Base-by-base conservation (phyloP, 2,797 vertebrate genomes). In the Catharus ustulatus region DNA sequence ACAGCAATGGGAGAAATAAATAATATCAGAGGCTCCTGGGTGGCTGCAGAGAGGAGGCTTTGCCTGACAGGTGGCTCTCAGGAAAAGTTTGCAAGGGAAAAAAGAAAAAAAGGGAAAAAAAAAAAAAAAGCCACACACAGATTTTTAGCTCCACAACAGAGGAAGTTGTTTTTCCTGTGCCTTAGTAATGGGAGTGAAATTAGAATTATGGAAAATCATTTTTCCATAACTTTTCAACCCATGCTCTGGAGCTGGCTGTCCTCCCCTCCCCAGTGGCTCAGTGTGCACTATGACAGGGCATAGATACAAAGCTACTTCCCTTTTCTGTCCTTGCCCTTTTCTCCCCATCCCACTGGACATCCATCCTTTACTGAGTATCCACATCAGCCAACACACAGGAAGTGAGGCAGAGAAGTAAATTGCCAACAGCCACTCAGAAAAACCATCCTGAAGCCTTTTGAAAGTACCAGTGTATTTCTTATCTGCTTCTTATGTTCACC, bases 1-100 rank as follows among this genome's bases (percentile, higher is more conserved):
- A 88, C 40, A 55, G 71, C 32, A 91, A 92, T 48, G 17, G 57
- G 72, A 90, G 76, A 93, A 93, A 97, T 96, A 96, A 97, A 96
- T 96, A 94, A 84, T 27, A 93, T 36, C 73, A 27, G 62, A 29
- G 34, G 58, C 46, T 81, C 64, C 40, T 11, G 23, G 71, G 66
- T 51, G 32, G 79, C 75, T 71, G 34, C 34, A 52, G 26, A 5
- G 36, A 89, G 62, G 38, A 85, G 43, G 23, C 13, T 84, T 81
- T 83, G 46, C 79, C 86, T 62, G 59, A 84, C 69, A 79, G 36
- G 34, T 69, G 38, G 78, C 36, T 61, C 75, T 45, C 34, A 67
- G 73, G 42, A 80, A 45, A 77, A 48, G 36, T 57, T 57, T 73
- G 4, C 14, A 40, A 79, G 49, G 27, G 46, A 66, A n/a, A 30